Evolutionary conservation across 2,797 vertebrate species (phyloP).

Genomic region (Remorina albescens): DNA sequence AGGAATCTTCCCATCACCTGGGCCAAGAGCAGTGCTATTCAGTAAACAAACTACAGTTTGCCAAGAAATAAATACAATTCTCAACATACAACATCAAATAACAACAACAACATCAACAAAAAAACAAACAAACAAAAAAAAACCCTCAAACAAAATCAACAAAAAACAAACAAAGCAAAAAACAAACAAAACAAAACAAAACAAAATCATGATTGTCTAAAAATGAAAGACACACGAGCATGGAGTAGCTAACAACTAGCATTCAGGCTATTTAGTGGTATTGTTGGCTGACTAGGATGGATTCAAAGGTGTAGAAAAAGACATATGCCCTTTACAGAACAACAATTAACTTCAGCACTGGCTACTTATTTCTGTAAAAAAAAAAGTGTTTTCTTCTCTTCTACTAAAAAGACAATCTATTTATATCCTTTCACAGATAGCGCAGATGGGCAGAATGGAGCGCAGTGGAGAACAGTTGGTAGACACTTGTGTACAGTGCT

Average conservation of each 20-base stretch:
- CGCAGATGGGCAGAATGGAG: constrained; percentile 75
- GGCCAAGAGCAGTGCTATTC: constrained; percentile 97
- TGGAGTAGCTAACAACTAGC: constrained; percentile 90
- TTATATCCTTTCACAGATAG: constrained; percentile 83
- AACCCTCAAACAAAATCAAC: constrained; percentile 73
- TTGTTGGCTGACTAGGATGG: constrained; percentile 79
- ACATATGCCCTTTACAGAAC: constrained; percentile 79
- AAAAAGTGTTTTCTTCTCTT: constrained; percentile 74
- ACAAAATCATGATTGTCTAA: constrained; percentile 96
- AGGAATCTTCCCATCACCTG: constrained; percentile 78
- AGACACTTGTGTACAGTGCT: constrained; percentile 80
- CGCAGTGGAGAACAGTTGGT: constrained; percentile 74
- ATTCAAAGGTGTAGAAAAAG: constrained; percentile 70
- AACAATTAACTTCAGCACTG: constrained; percentile 81
- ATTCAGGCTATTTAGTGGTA: constrained; percentile 92
- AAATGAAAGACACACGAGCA: constrained; percentile 94
- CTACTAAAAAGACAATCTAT: constrained; percentile 83
- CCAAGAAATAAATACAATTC: constrained; percentile 99
- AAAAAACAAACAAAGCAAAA: constrained; percentile 44
- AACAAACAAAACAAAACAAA: constrained; percentile 48
- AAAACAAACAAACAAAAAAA: constrained; percentile 50
- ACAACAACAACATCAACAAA: constrained; percentile 87
- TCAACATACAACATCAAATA: constrained; percentile 93
- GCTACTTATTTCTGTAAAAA: constrained; percentile 76
- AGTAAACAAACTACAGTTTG: constrained; percentile 98